These are phyloP conservation scores for Drosophila pseudoobscura DNA, from an alignment of 1,140 invertebrate genomes.

Conservation along the genomic window DNA sequence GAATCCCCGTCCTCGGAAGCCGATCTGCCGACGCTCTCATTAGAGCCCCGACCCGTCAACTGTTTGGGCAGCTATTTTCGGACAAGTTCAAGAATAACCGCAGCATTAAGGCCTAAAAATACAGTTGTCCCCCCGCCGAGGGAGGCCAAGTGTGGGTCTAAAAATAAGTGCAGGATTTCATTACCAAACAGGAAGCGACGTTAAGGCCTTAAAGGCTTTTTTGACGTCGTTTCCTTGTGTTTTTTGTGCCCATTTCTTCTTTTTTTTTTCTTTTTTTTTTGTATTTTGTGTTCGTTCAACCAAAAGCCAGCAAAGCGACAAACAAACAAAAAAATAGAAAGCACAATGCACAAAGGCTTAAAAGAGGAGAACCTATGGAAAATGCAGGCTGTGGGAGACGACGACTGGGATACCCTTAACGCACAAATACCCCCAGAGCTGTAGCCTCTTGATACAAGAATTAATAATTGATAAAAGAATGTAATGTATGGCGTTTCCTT, in stretches of 20 bases:
- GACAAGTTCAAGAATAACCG: constrained; percentile 21
- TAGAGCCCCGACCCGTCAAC: constrained; percentile 2
- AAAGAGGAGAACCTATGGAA: too few species aligned
- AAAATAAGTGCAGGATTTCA: constrained; percentile 24
- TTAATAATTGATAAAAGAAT: too few species aligned
- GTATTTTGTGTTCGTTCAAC: constrained; percentile 37
- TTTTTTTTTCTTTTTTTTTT: constrained; percentile 13
- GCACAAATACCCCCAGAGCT: too few species aligned
- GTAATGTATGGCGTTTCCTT: too few species aligned
- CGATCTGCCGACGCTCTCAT: constrained; percentile 7
- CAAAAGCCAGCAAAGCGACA: constrained; percentile 39
- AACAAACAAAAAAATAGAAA: constrained; percentile 40
- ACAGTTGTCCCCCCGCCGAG: constrained; percentile 1
- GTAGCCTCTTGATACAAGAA: too few species aligned
- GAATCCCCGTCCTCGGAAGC: constrained; percentile 1
- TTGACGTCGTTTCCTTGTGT: not conserved
- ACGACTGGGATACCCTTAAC: too few species aligned
- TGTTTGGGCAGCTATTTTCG: constrained; percentile 34
- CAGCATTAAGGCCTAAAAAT: constrained; percentile 26
- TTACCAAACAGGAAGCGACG: constrained; percentile 6
- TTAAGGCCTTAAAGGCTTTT: constrained; percentile 10
- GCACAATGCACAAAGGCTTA: constrained; percentile 46
- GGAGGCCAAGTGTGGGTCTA: not conserved
- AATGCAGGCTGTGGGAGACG: too few species aligned
- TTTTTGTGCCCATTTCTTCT: not conserved